Evolutionary conservation across 2,113 vertebrate genomes (phyloP).

Genomic region (Todiramphus saurophagus): DNA sequence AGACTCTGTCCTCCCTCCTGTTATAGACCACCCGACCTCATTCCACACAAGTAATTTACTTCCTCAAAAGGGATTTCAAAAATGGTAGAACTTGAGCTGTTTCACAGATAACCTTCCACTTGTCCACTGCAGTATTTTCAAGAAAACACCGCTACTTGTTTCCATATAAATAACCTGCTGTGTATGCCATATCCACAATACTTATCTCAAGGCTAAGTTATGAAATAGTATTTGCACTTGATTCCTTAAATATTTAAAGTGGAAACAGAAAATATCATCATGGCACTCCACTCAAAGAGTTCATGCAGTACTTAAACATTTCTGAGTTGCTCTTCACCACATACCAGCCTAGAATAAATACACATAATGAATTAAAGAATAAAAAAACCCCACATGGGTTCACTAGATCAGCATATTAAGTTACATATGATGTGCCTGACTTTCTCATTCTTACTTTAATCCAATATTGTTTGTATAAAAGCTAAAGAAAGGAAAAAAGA

Average conservation of each 20-base stretch:
- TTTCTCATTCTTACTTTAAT: background rate
- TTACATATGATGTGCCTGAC: background rate
- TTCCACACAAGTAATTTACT: background rate
- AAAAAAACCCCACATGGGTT: background rate
- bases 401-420: background rate
- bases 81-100: background rate
- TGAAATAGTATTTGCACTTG: slow-evolving; percentile 18
- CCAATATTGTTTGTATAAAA: background rate
- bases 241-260: slow-evolving; percentile 38
- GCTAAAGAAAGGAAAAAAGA: background rate
- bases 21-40: background rate
- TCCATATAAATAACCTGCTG: background rate
- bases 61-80: background rate
- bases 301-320: background rate
- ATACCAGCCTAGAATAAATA: slow-evolving; percentile 38
- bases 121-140: background rate
- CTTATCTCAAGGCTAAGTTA: background rate
- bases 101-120: background rate
- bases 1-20: background rate
- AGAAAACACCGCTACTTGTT: background rate
- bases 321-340: background rate
- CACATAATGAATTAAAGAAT: background rate
- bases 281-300: slow-evolving; percentile 20
- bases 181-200: background rate
- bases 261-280: background rate